These are phyloP conservation scores for Pachymerium ferrugineum DNA, from an alignment of 2,888 invertebrate species.

Conservation along the genomic window DNA sequence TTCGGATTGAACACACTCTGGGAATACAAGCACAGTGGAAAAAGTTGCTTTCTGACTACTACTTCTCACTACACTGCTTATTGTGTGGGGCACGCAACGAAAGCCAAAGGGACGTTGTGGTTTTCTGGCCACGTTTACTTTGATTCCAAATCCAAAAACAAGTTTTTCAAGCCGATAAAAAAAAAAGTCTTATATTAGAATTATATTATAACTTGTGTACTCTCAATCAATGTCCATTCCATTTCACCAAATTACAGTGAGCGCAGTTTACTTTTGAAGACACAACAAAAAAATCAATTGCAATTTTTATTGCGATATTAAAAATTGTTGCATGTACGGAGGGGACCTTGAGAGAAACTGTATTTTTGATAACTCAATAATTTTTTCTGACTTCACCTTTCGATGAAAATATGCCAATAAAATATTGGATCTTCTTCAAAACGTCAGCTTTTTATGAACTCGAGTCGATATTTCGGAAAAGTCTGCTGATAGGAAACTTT, in stretches of 20 bases:
- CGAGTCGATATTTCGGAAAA: slow-evolving; percentile 13
- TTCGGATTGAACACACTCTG: slow-evolving; percentile 9
- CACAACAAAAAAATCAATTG: neutral
- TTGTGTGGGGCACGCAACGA: slow-evolving; percentile 19
- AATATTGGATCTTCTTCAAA: slow-evolving; percentile 22
- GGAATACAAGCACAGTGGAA: slow-evolving; percentile 13
- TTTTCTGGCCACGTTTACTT: slow-evolving; percentile 25
- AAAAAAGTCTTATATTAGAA: too few relatives aligned
- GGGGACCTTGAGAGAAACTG: neutral
- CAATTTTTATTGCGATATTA: neutral
- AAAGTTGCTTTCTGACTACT: slow-evolving; percentile 11
- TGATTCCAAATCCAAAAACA: slow-evolving; percentile 17
- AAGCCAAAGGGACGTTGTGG: slow-evolving; percentile 18
- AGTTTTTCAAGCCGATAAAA: neutral
- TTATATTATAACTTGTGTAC: too few relatives aligned
- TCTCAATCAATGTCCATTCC: too few relatives aligned
- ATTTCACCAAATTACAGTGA: neutral
- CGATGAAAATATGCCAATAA: slow-evolving; percentile 23
- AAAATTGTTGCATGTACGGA: slow-evolving; percentile 5
- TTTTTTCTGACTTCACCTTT: neutral
- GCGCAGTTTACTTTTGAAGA: neutral
- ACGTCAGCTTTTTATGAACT: slow-evolving; percentile 19
- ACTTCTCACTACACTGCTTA: neutral
- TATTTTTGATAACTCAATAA: slow-evolving; percentile 17
- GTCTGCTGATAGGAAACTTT: neutral